Conservation (phyloP, 2,888 invertebrate genomes). For the Eupithecia tripunctaria region DNA sequence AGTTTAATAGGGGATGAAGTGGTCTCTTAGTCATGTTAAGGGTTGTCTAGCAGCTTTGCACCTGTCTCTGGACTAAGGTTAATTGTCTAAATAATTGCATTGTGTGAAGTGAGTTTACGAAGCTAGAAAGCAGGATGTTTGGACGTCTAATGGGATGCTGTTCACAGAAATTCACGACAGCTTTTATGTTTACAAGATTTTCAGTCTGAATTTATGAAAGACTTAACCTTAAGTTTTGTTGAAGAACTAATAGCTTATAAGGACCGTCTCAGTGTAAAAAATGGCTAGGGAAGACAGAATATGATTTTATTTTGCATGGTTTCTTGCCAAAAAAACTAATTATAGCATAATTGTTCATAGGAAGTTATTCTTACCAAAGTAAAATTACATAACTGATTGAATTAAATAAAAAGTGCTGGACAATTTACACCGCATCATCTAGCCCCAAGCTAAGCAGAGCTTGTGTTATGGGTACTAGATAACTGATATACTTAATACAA, state of each 20-base stretch:
- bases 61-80: constrained; percentile 63
- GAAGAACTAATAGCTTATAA: not conserved
- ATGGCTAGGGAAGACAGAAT: not conserved
- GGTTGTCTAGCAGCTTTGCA: constrained; percentile 43
- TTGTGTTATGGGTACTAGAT: too few species aligned
- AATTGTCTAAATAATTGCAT: constrained; percentile 75
- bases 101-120: constrained; percentile 40
- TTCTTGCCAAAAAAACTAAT: too few species aligned
- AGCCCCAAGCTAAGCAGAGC: too few species aligned
- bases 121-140: constrained; percentile 20
- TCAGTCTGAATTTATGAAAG: not conserved
- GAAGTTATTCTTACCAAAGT: not conserved
- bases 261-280: not conserved
- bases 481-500: too few species aligned
- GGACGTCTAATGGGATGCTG: not conserved
- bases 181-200: constrained; percentile 11
- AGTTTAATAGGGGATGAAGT: constrained; percentile 35
- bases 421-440: too few species aligned
- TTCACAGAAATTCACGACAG: not conserved
- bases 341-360: too few species aligned
- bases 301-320: too few species aligned
- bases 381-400: too few species aligned
- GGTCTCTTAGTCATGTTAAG: constrained; percentile 32
- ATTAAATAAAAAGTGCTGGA: too few species aligned
- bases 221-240: not conserved